Percentiles rank a stretch among this genome's conserved stretches.
These are phyloP conservation scores for Alouatta caraya DNA, from an alignment of 2,797 vertebrate species.

Conservation along the genomic window DNA sequence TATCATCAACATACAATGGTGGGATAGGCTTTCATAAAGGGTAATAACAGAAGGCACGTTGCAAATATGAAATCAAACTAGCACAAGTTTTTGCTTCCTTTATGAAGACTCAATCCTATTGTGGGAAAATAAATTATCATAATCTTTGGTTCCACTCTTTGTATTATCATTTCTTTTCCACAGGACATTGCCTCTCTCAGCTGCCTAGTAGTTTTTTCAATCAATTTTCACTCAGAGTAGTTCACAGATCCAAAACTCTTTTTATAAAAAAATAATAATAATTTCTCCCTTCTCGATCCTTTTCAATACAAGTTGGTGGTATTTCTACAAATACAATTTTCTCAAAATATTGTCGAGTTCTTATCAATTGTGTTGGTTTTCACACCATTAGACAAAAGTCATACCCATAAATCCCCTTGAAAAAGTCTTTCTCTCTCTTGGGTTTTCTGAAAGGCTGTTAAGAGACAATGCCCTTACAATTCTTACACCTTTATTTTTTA, in stretches of 20 bases:
- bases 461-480: not conserved
- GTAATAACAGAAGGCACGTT: not conserved
- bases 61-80: not conserved
- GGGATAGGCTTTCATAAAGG: not conserved
- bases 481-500: not conserved
- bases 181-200: not conserved
- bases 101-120: not conserved
- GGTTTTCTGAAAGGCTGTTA: not conserved
- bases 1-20: not conserved
- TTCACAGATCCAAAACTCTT: not conserved
- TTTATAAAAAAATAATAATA: not conserved
- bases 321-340: not conserved
- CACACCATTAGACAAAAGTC: not conserved
- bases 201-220: not conserved
- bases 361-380: not conserved
- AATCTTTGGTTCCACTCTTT: not conserved
- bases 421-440: not conserved
- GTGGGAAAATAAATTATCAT: not conserved
- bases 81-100: not conserved
- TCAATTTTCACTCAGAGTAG: not conserved
- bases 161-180: not conserved
- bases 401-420: not conserved
- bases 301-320: not conserved
- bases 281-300: not conserved
- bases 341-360: not conserved